phyloP scores from a whole-genome alignment of 53 echinoderm and acorn worm species.

The Patiria pectinifera region DNA sequence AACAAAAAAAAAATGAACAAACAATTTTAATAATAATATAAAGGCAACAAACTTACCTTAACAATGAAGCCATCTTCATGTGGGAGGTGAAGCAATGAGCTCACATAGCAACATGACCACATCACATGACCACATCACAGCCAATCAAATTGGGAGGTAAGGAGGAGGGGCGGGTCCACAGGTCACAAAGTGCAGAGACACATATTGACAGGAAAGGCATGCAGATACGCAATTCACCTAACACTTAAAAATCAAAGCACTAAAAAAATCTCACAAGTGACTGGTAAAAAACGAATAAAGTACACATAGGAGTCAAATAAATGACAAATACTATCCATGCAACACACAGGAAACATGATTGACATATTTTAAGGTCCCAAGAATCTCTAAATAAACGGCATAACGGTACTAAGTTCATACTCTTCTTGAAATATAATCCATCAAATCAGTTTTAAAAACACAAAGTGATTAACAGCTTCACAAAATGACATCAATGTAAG shows the following conservation, averaged over 20 bases:
- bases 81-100: neutral
- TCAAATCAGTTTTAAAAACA: too few relatives aligned
- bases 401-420: too few relatives aligned
- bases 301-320: neutral
- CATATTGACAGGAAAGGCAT: slow-evolving; percentile 17
- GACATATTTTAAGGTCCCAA: neutral
- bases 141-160: slow-evolving; percentile 31
- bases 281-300: neutral
- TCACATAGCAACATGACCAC: slow-evolving; percentile 36
- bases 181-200: neutral
- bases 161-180: slow-evolving; percentile 20
- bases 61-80: neutral
- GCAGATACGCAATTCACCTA: slow-evolving; percentile 14
- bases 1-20: too few relatives aligned
- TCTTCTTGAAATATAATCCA: too few relatives aligned
- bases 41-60: neutral
- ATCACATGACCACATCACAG: slow-evolving; percentile 55
- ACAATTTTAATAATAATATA: too few relatives aligned
- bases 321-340: neutral
- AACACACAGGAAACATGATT: neutral
- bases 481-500: too few relatives aligned
- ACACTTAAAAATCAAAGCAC: neutral
- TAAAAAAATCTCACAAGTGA: neutral
- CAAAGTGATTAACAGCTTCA: too few relatives aligned
- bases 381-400: too few relatives aligned